A percentile compares a stretch with the other conserved stretches of the same genome.
Evolutionary conservation across 2,797 vertebrate genomes (phyloP).

Genomic region (Ispidina lecontei): DNA sequence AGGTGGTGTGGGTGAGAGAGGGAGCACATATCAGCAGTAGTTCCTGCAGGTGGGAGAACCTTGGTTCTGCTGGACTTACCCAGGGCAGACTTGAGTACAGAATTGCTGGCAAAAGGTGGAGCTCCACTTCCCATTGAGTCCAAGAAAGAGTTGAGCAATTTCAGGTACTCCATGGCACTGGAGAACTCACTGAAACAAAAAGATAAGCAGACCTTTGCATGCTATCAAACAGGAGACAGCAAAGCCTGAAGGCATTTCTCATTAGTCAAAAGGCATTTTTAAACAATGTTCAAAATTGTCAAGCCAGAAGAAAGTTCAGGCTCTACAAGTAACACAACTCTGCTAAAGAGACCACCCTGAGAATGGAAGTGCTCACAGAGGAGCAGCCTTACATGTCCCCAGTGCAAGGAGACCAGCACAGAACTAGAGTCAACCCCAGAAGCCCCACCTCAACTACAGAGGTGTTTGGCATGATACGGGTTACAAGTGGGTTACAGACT

Average conservation of each 20-base stretch:
- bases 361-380: fast-evolving
- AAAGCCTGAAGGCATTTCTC: neutral
- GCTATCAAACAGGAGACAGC: neutral
- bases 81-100: constrained; percentile 74
- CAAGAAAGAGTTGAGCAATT: constrained; percentile 89
- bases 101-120: constrained; percentile 74
- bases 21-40: neutral
- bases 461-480: neutral
- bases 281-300: neutral
- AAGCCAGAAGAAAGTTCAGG: neutral
- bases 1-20: neutral
- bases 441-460: neutral
- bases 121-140: constrained; percentile 88
- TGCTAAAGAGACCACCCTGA: neutral
- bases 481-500: neutral
- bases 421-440: neutral
- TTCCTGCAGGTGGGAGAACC: neutral
- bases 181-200: constrained; percentile 88
- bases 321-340: neutral
- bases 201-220: neutral
- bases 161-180: constrained; percentile 89
- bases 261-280: neutral
- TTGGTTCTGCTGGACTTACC: constrained; percentile 63
- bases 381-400: neutral
- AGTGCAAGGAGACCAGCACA: neutral